Evolutionary conservation across 2,888 invertebrate species (phyloP).

Genomic region (Drosophila kambysellisi): DNA sequence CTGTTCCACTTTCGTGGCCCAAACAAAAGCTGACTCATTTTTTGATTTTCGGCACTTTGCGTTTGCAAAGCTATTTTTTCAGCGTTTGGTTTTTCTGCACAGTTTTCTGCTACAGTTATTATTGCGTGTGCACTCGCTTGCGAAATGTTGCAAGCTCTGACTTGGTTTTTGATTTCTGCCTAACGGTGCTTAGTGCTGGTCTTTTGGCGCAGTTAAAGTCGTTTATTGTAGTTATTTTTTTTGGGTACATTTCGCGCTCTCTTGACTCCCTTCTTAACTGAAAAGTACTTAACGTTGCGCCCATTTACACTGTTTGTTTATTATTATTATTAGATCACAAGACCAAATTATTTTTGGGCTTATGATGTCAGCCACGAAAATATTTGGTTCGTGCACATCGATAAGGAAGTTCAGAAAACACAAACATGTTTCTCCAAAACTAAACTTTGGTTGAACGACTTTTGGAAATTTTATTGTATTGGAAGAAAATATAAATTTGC

Average conservation of each 20-base stretch:
- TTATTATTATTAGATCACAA: conserved; percentile 18
- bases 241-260: conserved; percentile 44
- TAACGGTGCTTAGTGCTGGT: conserved; percentile 59
- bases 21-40: conserved; percentile 34
- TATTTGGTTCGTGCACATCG: conserved; percentile 3
- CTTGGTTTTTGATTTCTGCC: conserved; percentile 20
- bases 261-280: conserved; percentile 15
- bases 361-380: conserved; percentile 25
- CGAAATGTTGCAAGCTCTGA: conserved; percentile 53
- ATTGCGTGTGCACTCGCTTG: conserved; percentile 59
- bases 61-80: not conserved
- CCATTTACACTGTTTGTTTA: conserved; percentile 38
- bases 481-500: not conserved
- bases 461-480: not conserved
- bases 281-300: conserved; percentile 19
- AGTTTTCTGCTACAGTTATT: conserved; percentile 70
- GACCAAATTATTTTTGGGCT: conserved; percentile 1
- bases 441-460: not conserved
- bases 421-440: not conserved
- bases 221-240: conserved; percentile 15
- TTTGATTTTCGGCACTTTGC: conserved; percentile 31
- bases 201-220: conserved; percentile 59
- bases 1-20: conserved; percentile 38
- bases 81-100: conserved; percentile 31
- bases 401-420: not conserved